phyloP scores from a whole-genome alignment of 2,888 invertebrate species.

The Stenurella melanura region DNA sequence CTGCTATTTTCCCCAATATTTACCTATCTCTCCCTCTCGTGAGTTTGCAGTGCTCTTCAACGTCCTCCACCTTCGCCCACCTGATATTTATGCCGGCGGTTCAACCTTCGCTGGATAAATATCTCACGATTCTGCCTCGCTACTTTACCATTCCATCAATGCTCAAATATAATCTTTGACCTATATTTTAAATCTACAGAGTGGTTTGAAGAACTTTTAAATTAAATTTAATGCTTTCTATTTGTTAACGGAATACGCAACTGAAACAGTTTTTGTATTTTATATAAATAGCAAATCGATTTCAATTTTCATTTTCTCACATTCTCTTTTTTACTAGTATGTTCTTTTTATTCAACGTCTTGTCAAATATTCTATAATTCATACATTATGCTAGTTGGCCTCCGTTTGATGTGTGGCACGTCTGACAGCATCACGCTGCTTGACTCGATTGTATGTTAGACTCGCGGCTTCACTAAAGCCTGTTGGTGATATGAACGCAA shows the following conservation, averaged over 20 bases:
- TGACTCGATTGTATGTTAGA: too few relatives aligned
- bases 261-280: not conserved
- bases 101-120: constrained; percentile 49
- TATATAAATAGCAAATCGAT: not conserved
- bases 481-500: too few relatives aligned
- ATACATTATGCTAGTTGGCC: too few relatives aligned
- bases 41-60: constrained; percentile 54
- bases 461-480: too few relatives aligned
- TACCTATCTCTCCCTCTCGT: constrained; percentile 51
- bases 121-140: constrained; percentile 50
- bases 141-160: constrained; percentile 50
- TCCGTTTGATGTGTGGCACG: too few relatives aligned
- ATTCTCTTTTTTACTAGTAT: too few relatives aligned
- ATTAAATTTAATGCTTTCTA: not conserved
- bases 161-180: constrained; percentile 46
- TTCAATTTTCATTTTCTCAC: too few relatives aligned
- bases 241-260: not conserved
- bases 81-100: constrained; percentile 48
- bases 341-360: too few relatives aligned
- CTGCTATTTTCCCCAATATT: constrained; percentile 58
- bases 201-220: not conserved
- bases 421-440: too few relatives aligned
- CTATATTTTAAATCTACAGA: constrained; percentile 44
- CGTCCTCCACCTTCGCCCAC: constrained; percentile 45
- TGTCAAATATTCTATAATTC: too few relatives aligned